phyloP scores from a whole-genome alignment of 2,797 vertebrate species.

The Enteromius unitaeniatus region DNA sequence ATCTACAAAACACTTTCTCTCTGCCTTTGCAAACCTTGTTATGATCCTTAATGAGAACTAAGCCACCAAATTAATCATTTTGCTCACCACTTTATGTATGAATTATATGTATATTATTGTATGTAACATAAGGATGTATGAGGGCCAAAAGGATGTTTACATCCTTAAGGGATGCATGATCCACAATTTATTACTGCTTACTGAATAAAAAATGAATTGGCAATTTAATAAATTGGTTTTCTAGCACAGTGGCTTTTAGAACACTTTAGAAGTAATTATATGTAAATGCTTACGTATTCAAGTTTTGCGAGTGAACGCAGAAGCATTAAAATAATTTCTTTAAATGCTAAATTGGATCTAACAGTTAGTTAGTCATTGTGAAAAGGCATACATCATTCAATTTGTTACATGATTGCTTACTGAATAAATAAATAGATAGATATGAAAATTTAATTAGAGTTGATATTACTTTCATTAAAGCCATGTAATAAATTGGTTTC shows the following conservation, averaged over 20 bases:
- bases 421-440: background rate
- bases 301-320: background rate
- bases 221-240: background rate
- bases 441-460: background rate
- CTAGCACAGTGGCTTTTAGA: background rate
- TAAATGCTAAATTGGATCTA: background rate
- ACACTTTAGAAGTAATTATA: background rate
- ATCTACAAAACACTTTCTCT: background rate
- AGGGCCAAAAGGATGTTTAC: background rate
- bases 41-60: background rate
- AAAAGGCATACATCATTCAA: background rate
- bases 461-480: background rate
- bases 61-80: background rate
- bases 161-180: background rate
- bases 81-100: background rate
- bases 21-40: constrained; percentile 6
- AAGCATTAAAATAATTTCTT: background rate
- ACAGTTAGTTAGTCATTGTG: background rate
- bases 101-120: background rate
- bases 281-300: background rate
- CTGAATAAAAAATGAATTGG: background rate
- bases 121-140: background rate
- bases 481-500: background rate
- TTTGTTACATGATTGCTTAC: background rate
- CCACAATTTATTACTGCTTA: background rate